Evolutionary conservation across 2,113 vertebrate genomes (phyloP), one percentile per base, ranked within the genome.

Genomic region (Sylvia atricapilla): DNA sequence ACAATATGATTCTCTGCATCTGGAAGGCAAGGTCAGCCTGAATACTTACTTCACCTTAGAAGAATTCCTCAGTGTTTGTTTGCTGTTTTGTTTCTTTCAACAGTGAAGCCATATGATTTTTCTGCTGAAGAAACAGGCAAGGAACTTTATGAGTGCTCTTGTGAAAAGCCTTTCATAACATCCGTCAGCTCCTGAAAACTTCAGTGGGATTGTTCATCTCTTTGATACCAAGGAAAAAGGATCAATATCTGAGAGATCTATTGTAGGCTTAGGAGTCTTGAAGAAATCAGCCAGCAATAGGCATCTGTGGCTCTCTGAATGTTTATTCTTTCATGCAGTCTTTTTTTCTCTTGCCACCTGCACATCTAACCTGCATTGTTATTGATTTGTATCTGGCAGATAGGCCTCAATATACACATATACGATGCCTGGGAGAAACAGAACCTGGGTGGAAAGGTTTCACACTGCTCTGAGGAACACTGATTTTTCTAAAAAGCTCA

Each of bases 161-260:
- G 47, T 64, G 66, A 81, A 94, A 92, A 94, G 39, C 55, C 58
- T 96, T 93, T 95, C 88, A 90, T 27, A 62, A 59, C 30, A 80
- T 67, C 53, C 0, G 0, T 70, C 79, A 90, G 62, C 62, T 89
- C 78, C 53, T 3, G 4, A 15, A 27, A 89, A 91, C 86, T 94
- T 92, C 88, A 87, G 69, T 68, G 64, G 25, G 44, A 58, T 94
- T 91, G 75, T 83, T 95, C 70, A 30, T 88, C 83, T 80, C 63
- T 94, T 87, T 92, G 75, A 90, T 94, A 90, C n/a, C n/a, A 55
- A 73, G 53, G 52, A 84, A 46, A 75, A 89, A 85, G 14, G 43
- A 95, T 95, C 95, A 76, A 93, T 95, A 89, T 60, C 74, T 37
- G 22, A 93, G 44, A 90, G 33, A 87, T 66, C 47, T 94, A 73